Conservation (phyloP, 1,140 invertebrate genomes). For the Zaprionus ornatus region DNA sequence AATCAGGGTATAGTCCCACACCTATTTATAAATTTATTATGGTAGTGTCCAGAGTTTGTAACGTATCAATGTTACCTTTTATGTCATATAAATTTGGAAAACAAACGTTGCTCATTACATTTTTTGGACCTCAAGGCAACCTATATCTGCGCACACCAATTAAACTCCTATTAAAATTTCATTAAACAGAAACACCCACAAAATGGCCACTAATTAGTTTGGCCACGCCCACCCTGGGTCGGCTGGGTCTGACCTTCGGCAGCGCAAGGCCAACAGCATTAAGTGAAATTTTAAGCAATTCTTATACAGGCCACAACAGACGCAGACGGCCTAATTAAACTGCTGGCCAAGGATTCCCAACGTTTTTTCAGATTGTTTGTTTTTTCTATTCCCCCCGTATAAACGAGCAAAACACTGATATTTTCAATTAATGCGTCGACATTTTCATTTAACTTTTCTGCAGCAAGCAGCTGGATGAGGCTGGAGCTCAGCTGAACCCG, state of each 20-base stretch:
- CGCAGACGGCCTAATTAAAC: slow-evolving; percentile 68
- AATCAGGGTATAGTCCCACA: no score
- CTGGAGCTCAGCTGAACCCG: not conserved
- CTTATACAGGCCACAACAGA: slow-evolving; percentile 45
- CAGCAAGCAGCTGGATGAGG: not conserved
- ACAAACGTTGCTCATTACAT: not conserved
- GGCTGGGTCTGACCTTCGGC: slow-evolving; percentile 50
- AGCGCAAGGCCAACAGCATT: slow-evolving; percentile 26
- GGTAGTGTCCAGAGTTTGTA: no score
- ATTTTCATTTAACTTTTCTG: slow-evolving; percentile 66
- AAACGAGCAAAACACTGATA: slow-evolving; percentile 14
- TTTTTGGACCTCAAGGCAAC: not conserved
- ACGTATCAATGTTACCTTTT: no score
- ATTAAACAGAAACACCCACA: slow-evolving; percentile 69
- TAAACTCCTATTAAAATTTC: slow-evolving; percentile 76
- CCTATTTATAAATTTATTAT: no score
- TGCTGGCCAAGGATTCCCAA: slow-evolving; percentile 37
- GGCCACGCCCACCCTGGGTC: slow-evolving; percentile 35
- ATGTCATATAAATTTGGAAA: not conserved
- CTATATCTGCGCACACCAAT: slow-evolving; percentile 48
- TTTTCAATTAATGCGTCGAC: slow-evolving; percentile 66
- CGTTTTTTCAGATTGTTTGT: slow-evolving; percentile 9
- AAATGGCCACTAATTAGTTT: slow-evolving; percentile 76
- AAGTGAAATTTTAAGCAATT: slow-evolving; percentile 41
- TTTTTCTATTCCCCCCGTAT: slow-evolving; percentile 35